These are phyloP conservation scores for Entelurus aequoreus DNA, from an alignment of 2,113 vertebrate species.

Conservation along the genomic window DNA sequence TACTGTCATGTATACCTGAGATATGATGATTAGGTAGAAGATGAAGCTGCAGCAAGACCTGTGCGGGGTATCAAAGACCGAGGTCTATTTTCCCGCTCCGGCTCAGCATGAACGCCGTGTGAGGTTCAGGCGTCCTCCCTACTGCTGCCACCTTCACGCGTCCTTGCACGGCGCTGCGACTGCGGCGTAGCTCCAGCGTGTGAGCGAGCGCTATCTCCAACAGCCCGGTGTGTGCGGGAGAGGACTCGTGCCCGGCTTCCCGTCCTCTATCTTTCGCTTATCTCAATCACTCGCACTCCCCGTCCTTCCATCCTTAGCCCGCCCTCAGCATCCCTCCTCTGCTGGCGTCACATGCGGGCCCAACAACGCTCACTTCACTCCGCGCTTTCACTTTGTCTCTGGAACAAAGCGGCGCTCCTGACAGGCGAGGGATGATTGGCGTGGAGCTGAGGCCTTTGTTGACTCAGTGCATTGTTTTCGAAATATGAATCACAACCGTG, in stretches of 20 bases:
- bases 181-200: slow-evolving; percentile 41
- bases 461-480: slow-evolving; percentile 25
- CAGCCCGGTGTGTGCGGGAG: slow-evolving; percentile 56
- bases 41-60: neutral
- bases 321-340: slow-evolving; percentile 13
- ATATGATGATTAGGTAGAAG: neutral
- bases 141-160: slow-evolving; percentile 56
- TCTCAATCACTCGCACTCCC: slow-evolving; percentile 59
- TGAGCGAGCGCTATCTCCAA: slow-evolving; percentile 52
- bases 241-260: slow-evolving; percentile 47
- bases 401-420: slow-evolving; percentile 44
- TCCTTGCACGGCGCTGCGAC: slow-evolving; percentile 57
- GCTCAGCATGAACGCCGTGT: slow-evolving; percentile 19
- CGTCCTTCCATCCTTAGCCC: slow-evolving; percentile 37
- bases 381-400: slow-evolving; percentile 40
- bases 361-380: slow-evolving; percentile 37
- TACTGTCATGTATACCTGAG: neutral
- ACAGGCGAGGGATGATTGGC: slow-evolving; percentile 47
- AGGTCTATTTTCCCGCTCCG: slow-evolving; percentile 10
- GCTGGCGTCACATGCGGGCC: slow-evolving; percentile 25
- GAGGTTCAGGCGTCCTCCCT: slow-evolving; percentile 29
- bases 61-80: neutral
- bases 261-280: slow-evolving; percentile 50
- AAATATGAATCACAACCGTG: slow-evolving; percentile 12
- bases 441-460: slow-evolving; percentile 20